A percentile compares a stretch with the other conserved stretches of the same genome.
phyloP scores from a whole-genome alignment of 2,888 invertebrate species.

The Drosophila macrothrix region DNA sequence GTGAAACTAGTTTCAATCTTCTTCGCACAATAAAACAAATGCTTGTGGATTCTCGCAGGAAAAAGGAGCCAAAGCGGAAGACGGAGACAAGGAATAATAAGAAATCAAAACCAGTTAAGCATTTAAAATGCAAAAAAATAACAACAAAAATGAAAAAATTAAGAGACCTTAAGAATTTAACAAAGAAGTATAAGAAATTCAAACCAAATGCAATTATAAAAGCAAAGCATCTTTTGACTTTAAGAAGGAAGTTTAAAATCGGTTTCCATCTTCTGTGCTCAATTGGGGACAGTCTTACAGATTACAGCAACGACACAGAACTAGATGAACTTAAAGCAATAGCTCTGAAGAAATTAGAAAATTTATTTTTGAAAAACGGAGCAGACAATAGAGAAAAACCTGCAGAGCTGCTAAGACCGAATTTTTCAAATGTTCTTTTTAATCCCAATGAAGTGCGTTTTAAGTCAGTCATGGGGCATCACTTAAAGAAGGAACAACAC shows the following conservation, averaged over 20 bases:
- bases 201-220: not conserved
- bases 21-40: not conserved
- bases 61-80: no score
- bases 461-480: not conserved
- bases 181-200: not conserved
- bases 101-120: no score
- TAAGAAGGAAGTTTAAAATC: not conserved
- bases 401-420: not conserved
- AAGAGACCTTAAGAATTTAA: not conserved
- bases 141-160: not conserved
- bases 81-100: not conserved
- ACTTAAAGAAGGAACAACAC: not conserved
- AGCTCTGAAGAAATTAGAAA: not conserved
- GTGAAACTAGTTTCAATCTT: not conserved
- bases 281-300: not conserved
- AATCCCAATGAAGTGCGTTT: not conserved
- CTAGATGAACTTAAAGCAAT: not conserved
- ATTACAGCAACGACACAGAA: not conserved
- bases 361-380: no score
- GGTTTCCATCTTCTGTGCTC: not conserved
- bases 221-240: not conserved
- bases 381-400: no score
- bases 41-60: not conserved
- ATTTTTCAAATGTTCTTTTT: no score
- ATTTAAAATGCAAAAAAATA: no score